phyloP scores from a whole-genome alignment of 2,797 vertebrate genomes.

The Gadopsis marmoratus region DNA sequence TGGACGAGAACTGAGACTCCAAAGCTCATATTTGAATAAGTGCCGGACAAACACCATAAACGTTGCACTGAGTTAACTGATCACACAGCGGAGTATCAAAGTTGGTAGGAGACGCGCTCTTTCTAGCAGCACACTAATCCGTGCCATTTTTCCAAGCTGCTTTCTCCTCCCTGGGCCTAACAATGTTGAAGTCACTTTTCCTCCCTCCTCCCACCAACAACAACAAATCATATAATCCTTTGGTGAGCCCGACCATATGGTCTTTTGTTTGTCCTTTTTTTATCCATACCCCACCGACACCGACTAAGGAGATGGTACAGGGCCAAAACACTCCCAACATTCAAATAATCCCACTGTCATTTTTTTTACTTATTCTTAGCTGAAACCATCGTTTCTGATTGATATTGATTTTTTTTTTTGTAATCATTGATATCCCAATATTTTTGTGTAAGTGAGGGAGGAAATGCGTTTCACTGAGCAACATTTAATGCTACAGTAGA shows the following conservation, averaged over 20 bases:
- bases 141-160: slow-evolving; percentile 76
- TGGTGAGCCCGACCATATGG: slow-evolving; percentile 74
- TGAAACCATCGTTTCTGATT: slow-evolving; percentile 8
- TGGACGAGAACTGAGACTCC: slow-evolving; percentile 63
- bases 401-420: not conserved
- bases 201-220: slow-evolving; percentile 57
- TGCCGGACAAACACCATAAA: slow-evolving; percentile 72
- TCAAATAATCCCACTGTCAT: slow-evolving; percentile 51
- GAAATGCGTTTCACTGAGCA: not conserved
- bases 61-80: slow-evolving; percentile 50
- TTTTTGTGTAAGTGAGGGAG: not conserved
- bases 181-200: slow-evolving; percentile 74
- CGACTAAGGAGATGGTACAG: slow-evolving; percentile 59
- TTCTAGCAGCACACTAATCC: slow-evolving; percentile 73
- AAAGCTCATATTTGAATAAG: slow-evolving; percentile 84
- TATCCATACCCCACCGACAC: slow-evolving; percentile 78
- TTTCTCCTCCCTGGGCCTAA: slow-evolving; percentile 68
- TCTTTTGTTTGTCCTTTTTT: slow-evolving; percentile 79
- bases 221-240: slow-evolving; percentile 82
- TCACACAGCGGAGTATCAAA: slow-evolving; percentile 59
- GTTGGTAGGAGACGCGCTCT: slow-evolving; percentile 49
- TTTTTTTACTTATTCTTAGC: slow-evolving; percentile 30
- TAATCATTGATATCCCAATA: not conserved
- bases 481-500: not conserved
- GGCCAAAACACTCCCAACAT: slow-evolving; percentile 47